A percentile compares a stretch with the other conserved stretches of the same genome.
These are phyloP conservation scores for Cheilosia grossa DNA, from an alignment of 2,888 invertebrate genomes.

Conservation along the genomic window DNA sequence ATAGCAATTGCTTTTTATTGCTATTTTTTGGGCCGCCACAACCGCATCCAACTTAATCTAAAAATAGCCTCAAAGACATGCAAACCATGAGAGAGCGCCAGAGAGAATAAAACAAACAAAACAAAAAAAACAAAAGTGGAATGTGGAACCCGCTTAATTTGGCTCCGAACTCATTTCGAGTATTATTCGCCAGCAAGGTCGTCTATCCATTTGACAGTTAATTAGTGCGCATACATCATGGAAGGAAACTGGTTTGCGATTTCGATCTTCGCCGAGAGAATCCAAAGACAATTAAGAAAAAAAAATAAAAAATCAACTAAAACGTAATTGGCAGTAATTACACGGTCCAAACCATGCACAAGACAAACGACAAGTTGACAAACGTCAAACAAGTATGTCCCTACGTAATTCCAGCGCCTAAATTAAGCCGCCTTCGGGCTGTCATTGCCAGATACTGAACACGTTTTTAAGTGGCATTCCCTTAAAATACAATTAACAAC, in stretches of 20 bases:
- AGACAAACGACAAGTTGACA: slow-evolving; percentile 52
- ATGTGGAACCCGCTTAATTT: slow-evolving; percentile 41
- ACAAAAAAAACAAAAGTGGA: background rate
- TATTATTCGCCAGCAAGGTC: slow-evolving; percentile 45
- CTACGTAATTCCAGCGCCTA: background rate
- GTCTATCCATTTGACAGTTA: slow-evolving; percentile 48
- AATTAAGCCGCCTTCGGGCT: slow-evolving; percentile 14
- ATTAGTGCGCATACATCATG: slow-evolving; percentile 36
- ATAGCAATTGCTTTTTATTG: background rate
- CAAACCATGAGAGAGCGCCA: background rate
- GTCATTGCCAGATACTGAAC: slow-evolving; percentile 26
- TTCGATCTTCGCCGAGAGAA: slow-evolving; percentile 36
- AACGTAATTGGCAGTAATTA: slow-evolving; percentile 64
- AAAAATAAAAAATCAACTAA: slow-evolving; percentile 37
- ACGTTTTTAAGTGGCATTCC: slow-evolving; percentile 50
- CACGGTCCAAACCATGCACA: slow-evolving; percentile 15
- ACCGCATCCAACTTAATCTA: background rate
- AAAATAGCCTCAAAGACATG: slow-evolving; percentile 27
- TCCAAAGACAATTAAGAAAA: slow-evolving; percentile 19
- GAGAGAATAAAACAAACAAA: background rate
- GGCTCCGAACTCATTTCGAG: slow-evolving; percentile 41
- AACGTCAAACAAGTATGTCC: slow-evolving; percentile 6
- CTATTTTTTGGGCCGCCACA: background rate
- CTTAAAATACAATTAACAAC: slow-evolving; percentile 58
- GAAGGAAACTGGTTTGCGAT: slow-evolving; percentile 51